Evolutionary conservation across 1,140 invertebrate species (phyloP).

Genomic region (Drosophila tristis): DNA sequence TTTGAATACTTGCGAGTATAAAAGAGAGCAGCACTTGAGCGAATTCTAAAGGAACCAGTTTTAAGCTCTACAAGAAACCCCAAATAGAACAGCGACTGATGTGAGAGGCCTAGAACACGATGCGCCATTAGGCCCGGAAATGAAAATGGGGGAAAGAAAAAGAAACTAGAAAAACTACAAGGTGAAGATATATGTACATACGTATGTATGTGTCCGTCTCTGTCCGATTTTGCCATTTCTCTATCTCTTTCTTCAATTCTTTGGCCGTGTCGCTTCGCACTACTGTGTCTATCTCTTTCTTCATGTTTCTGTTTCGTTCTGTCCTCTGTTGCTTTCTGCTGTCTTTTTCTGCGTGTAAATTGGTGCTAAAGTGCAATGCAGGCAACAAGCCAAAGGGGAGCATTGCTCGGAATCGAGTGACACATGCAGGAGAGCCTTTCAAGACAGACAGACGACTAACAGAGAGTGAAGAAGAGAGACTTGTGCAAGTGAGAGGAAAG

Average conservation of each 20-base stretch:
- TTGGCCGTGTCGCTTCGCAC: too few species aligned
- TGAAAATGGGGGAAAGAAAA: conserved; percentile 20
- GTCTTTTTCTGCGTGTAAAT: conserved; percentile 29
- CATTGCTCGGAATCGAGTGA: conserved; percentile 38
- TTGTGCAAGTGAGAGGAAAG: too few species aligned
- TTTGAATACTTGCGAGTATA: conserved; percentile 20
- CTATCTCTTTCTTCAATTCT: too few species aligned
- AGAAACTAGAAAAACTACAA: conserved; percentile 18
- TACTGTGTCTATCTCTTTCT: not conserved
- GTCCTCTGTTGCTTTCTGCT: not conserved
- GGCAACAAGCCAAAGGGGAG: conserved; percentile 24
- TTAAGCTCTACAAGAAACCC: conserved; percentile 19
- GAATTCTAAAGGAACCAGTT: conserved; percentile 17
- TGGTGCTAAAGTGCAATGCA: conserved; percentile 46
- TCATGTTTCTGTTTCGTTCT: not conserved
- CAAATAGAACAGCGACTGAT: not conserved
- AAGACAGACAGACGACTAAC: conserved; percentile 6
- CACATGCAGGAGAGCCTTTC: conserved; percentile 24
- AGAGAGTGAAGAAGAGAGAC: not conserved
- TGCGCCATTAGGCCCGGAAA: conserved; percentile 50
- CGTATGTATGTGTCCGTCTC: conserved; percentile 6
- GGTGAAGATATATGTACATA: conserved; percentile 16
- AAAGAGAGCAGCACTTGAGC: conserved; percentile 20
- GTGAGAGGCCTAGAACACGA: conserved; percentile 36
- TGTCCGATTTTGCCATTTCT: not conserved